Percentiles rank a stretch among this genome's conserved stretches.
These are phyloP conservation scores for Andrena marginata DNA, from an alignment of 2,888 invertebrate species.

Conservation along the genomic window DNA sequence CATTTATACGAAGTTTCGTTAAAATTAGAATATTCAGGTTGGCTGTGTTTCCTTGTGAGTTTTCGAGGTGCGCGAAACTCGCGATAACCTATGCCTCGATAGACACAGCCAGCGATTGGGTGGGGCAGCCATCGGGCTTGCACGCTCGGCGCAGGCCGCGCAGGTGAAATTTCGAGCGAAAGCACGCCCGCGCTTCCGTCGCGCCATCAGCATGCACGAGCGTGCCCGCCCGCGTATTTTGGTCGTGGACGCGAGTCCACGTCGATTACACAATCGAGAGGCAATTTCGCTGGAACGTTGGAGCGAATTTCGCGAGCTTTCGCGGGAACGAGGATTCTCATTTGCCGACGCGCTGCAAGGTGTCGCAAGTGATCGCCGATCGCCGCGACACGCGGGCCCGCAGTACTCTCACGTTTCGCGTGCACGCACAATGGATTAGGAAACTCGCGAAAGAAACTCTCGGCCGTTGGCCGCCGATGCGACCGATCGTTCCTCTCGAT, in stretches of 20 bases:
- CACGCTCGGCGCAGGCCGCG: slow-evolving; percentile 33
- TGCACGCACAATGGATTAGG: slow-evolving; percentile 63
- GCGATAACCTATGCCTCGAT: slow-evolving; percentile 12
- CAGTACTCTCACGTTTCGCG: slow-evolving; percentile 24
- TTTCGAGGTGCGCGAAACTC: slow-evolving; percentile 32
- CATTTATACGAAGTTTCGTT: no score
- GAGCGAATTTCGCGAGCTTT: neutral
- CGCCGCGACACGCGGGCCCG: slow-evolving; percentile 46
- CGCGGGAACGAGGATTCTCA: neutral
- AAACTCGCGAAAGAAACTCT: slow-evolving; percentile 51
- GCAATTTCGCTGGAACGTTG: slow-evolving; percentile 4
- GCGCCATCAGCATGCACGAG: slow-evolving; percentile 25
- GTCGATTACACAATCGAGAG: slow-evolving; percentile 23
- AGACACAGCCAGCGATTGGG: slow-evolving; percentile 26
- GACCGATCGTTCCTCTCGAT: slow-evolving; percentile 17
- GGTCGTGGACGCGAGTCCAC: neutral
- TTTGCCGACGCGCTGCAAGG: slow-evolving; percentile 55
- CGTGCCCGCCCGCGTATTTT: slow-evolving; percentile 11
- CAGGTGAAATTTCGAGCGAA: slow-evolving; percentile 57
- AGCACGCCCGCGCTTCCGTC: slow-evolving; percentile 8
- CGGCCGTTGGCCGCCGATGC: slow-evolving; percentile 24
- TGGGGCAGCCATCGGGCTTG: slow-evolving; percentile 26
- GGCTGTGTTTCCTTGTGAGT: no score
- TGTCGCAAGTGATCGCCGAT: slow-evolving; percentile 61
- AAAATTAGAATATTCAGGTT: no score